Conservation (phyloP, 2,797 vertebrate genomes). For the Delichon dasypus region DNA sequence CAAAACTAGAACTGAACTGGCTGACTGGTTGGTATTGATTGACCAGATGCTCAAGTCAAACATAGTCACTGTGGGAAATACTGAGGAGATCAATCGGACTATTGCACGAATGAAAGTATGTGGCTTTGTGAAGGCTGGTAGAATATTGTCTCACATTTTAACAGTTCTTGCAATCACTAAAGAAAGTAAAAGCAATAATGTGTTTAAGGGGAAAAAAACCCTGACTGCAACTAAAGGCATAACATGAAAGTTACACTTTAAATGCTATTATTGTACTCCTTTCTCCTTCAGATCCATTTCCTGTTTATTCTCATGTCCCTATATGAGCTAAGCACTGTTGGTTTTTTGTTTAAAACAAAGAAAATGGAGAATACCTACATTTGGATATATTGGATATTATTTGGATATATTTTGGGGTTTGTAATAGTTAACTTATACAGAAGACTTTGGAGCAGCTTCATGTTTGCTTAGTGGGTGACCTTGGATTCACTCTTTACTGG, state of each 20-base stretch:
- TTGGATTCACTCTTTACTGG: background rate
- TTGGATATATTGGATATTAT: too few species aligned
- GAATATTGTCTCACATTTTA: background rate
- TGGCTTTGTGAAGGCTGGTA: background rate
- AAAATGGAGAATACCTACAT: background rate
- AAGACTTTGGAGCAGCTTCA: background rate
- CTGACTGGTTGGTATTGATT: slow-evolving; percentile 92
- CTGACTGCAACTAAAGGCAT: background rate
- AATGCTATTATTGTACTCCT: background rate
- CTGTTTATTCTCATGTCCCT: background rate
- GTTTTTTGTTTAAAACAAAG: background rate
- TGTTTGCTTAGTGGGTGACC: background rate
- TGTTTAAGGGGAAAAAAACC: rapidly evolving
- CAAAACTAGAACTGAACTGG: slow-evolving; percentile 89
- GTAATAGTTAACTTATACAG: background rate
- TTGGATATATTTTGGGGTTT: background rate
- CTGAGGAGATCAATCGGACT: slow-evolving; percentile 90
- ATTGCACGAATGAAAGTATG: slow-evolving; percentile 91
- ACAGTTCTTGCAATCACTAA: background rate
- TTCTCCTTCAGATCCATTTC: background rate
- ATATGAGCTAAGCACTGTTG: rapidly evolving
- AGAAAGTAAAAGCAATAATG: background rate
- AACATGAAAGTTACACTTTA: background rate
- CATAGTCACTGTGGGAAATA: slow-evolving; percentile 96
- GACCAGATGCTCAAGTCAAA: slow-evolving; percentile 98